Conservation (phyloP, 2,797 vertebrate species). For the Protosalanx chinensis region DNA sequence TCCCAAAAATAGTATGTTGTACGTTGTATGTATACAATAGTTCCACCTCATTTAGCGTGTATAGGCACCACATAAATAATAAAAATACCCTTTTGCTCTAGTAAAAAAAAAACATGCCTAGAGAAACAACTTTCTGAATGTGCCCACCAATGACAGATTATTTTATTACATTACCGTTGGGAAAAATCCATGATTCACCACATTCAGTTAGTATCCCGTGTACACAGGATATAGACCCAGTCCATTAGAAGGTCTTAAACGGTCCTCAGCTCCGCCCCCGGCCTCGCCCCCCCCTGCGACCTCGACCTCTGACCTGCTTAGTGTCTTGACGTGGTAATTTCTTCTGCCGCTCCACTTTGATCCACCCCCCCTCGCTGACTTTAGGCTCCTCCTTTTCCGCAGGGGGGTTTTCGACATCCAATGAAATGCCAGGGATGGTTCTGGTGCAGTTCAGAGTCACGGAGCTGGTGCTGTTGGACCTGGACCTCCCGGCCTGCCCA, state of each 20-base stretch:
- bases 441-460: slow-evolving; percentile 44
- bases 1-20: background rate
- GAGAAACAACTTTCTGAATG: too few relatives aligned
- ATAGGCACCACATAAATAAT: too few relatives aligned
- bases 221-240: background rate
- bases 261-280: slow-evolving; percentile 65
- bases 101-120: too few relatives aligned
- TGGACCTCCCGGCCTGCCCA: slow-evolving; percentile 59
- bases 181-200: background rate
- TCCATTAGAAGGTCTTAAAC: slow-evolving; percentile 11
- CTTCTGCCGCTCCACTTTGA: slow-evolving; percentile 86
- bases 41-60: too few relatives aligned
- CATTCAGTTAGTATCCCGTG: background rate
- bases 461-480: slow-evolving; percentile 54
- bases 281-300: slow-evolving; percentile 70
- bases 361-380: slow-evolving; percentile 85
- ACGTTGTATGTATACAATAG: too few relatives aligned
- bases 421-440: slow-evolving; percentile 84
- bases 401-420: slow-evolving; percentile 57
- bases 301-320: slow-evolving; percentile 80
- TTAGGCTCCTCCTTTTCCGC: slow-evolving; percentile 73
- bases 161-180: background rate
- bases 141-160: too few relatives aligned
- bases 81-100: too few relatives aligned
- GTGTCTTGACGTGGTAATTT: slow-evolving; percentile 75